Conservation (phyloP, 2,888 invertebrate genomes). For the Cremastinae sp. region DNA sequence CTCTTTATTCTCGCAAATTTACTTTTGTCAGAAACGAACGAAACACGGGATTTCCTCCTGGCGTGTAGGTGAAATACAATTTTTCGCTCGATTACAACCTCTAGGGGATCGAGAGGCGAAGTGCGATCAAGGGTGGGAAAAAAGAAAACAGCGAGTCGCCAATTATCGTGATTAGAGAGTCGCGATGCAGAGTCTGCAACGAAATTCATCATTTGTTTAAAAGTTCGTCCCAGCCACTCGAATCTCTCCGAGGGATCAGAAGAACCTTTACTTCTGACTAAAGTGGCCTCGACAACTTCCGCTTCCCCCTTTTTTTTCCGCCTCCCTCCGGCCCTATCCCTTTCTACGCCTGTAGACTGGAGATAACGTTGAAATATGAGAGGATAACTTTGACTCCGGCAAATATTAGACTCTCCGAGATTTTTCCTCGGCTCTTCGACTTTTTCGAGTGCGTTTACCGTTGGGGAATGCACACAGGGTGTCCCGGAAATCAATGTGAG, state of each 20-base stretch:
- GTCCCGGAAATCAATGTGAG: constrained; percentile 25
- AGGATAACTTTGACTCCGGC: constrained; percentile 67
- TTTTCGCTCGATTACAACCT: not conserved
- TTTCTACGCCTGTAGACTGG: constrained; percentile 55
- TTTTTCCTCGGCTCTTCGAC: constrained; percentile 57
- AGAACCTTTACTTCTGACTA: constrained; percentile 38
- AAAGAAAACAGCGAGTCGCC: constrained; percentile 2
- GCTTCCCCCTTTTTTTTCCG: constrained; percentile 20
- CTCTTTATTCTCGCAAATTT: not conserved
- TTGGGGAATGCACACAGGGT: constrained; percentile 7
- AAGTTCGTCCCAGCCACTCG: constrained; percentile 26
- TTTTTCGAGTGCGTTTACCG: constrained; percentile 36
- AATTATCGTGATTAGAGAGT: constrained; percentile 29
- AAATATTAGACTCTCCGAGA: constrained; percentile 65
- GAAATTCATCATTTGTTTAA: constrained; percentile 36
- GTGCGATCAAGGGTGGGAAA: not conserved
- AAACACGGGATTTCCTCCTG: too few relatives aligned
- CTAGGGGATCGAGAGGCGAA: not conserved
- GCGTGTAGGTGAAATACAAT: not conserved
- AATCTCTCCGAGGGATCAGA: constrained; percentile 6
- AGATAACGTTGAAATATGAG: constrained; percentile 69
- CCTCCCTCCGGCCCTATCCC: constrained; percentile 13
- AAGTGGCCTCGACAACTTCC: constrained; percentile 53
- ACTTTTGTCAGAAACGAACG: not conserved
- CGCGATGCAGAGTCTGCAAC: constrained; percentile 6